These are phyloP conservation scores for Porites rus DNA, from an alignment of 92 coral and sea anemone genomes.

Conservation along the genomic window DNA sequence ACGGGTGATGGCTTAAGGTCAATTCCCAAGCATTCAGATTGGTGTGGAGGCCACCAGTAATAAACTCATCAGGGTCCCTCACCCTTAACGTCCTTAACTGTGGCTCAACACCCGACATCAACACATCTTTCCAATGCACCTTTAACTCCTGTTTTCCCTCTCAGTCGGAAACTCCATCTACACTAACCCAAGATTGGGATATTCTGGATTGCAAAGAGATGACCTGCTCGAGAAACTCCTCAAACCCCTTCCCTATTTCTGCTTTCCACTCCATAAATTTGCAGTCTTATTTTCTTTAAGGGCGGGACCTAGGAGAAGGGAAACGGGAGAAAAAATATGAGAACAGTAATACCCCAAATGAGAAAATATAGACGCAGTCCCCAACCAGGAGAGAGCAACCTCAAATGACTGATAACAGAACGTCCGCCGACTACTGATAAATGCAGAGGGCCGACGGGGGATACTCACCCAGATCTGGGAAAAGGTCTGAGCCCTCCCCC, in stretches of 20 bases:
- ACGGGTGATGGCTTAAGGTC: conserved; percentile 33
- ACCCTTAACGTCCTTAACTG: neutral
- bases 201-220: conserved; percentile 13
- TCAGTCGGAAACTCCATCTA: conserved; percentile 1
- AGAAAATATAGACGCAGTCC: conserved; percentile 8
- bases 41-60: conserved; percentile 19
- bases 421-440: conserved; percentile 33
- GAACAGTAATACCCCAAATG: neutral
- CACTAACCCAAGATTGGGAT: conserved; percentile 3
- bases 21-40: conserved; percentile 38
- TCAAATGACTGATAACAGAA: conserved; percentile 38
- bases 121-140: conserved; percentile 9
- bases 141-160: neutral
- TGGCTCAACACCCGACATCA: conserved; percentile 7
- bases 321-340: neutral
- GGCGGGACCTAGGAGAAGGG: conserved; percentile 13
- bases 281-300: neutral
- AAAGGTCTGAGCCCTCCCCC: neutral
- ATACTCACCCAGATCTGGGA: conserved; percentile 39
- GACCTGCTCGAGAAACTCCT: conserved; percentile 16
- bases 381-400: conserved; percentile 55
- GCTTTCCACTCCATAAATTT: conserved; percentile 22
- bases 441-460: conserved; percentile 26
- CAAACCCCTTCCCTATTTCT: conserved; percentile 2
- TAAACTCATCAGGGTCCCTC: conserved; percentile 13